Evolutionary conservation across 2,888 invertebrate genomes (phyloP).

Genomic region (Gryllus longicercus): DNA sequence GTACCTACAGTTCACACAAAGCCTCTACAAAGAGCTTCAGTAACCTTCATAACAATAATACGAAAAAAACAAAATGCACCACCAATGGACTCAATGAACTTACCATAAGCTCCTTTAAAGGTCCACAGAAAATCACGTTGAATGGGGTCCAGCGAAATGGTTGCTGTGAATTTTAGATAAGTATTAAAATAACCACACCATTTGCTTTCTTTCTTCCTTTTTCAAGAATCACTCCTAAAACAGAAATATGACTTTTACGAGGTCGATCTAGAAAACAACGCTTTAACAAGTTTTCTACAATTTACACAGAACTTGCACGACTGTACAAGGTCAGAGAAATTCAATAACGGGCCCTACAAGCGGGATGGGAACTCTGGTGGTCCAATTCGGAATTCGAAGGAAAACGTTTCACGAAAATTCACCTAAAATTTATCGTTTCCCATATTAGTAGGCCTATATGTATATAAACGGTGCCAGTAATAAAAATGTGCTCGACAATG

Average conservation of each 20-base stretch:
- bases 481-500: too few relatives aligned
- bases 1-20: too few relatives aligned
- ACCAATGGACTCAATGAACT: neutral
- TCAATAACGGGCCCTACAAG: neutral
- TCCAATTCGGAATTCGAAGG: too few relatives aligned
- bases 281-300: neutral
- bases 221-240: neutral
- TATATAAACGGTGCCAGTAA: too few relatives aligned
- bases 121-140: constrained; percentile 1
- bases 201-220: neutral
- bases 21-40: too few relatives aligned
- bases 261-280: neutral
- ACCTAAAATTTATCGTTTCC: too few relatives aligned
- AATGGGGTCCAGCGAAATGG: constrained; percentile 1
- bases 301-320: neutral
- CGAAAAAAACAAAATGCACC: too few relatives aligned
- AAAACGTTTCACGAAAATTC: too few relatives aligned
- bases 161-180: neutral
- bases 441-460: too few relatives aligned
- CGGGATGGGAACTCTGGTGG: too few relatives aligned
- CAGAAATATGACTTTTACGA: neutral
- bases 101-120: constrained; percentile 3
- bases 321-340: neutral
- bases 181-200: neutral
- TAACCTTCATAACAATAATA: too few relatives aligned